phyloP scores from a whole-genome alignment of 2,888 invertebrate genomes.

The Laothoe populi region DNA sequence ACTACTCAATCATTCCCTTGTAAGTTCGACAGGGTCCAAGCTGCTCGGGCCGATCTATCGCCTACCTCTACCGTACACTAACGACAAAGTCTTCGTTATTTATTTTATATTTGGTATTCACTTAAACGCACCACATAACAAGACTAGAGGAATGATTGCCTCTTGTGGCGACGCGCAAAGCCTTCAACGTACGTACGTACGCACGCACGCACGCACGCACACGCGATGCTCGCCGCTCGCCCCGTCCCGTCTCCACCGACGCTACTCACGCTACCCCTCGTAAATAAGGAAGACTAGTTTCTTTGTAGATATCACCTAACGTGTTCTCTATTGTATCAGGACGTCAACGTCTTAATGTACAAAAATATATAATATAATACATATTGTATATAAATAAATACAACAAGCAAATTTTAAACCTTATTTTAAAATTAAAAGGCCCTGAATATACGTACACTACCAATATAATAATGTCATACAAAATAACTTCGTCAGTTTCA shows the following conservation, averaged over 20 bases:
- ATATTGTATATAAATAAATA: conserved; percentile 72
- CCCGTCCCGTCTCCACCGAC: conserved; percentile 47
- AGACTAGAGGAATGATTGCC: conserved; percentile 84
- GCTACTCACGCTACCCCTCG: conserved; percentile 49
- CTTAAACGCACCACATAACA: conserved; percentile 81
- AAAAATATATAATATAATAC: conserved; percentile 73
- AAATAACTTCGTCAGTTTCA: conserved; percentile 53
- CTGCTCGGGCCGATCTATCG: conserved; percentile 74
- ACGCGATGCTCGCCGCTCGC: conserved; percentile 37
- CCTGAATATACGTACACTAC: conserved; percentile 73
- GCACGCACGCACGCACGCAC: conserved; percentile 4
- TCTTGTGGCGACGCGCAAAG: conserved; percentile 65
- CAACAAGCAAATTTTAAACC: conserved; percentile 77
- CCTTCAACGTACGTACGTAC: conserved; percentile 1
- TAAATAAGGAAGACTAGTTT: conserved; percentile 83
- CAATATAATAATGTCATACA: conserved; percentile 56
- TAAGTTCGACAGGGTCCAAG: conserved; percentile 74
- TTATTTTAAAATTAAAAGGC: conserved; percentile 79
- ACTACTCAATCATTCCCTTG: conserved; percentile 78
- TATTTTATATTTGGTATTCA: conserved; percentile 81
- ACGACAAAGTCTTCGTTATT: conserved; percentile 78
- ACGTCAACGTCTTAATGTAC: conserved; percentile 70
- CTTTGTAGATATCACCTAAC: conserved; percentile 81
- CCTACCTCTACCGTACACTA: conserved; percentile 66
- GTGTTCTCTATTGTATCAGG: conserved; percentile 71